These are phyloP conservation scores for Papilio demoleus DNA, from an alignment of 2,888 invertebrate species.

Conservation along the genomic window DNA sequence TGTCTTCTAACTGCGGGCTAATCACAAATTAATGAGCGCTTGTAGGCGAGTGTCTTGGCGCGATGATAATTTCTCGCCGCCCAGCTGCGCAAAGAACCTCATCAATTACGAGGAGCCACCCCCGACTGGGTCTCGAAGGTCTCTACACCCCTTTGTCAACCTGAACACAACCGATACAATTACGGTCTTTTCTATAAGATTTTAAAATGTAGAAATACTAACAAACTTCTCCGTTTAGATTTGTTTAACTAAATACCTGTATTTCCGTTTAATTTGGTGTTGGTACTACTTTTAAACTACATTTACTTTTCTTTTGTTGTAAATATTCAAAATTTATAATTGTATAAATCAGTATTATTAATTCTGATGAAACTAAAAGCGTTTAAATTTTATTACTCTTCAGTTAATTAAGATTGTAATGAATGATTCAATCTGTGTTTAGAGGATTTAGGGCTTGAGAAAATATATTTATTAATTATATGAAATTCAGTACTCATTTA, in stretches of 20 bases:
- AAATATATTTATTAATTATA: neutral
- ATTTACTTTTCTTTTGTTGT: neutral
- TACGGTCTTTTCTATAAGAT: neutral
- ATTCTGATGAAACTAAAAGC: slow-evolving; percentile 6
- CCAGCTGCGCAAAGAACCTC: slow-evolving; percentile 82
- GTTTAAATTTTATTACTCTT: slow-evolving; percentile 14
- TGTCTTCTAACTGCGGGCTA: slow-evolving; percentile 75
- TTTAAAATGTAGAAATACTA: neutral
- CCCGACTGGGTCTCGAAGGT: slow-evolving; percentile 60
- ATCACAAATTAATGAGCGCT: slow-evolving; percentile 82
- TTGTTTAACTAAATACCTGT: neutral
- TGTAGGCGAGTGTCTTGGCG: slow-evolving; percentile 75
- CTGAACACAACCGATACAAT: slow-evolving; percentile 48
- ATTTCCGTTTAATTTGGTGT: neutral
- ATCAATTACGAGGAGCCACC: slow-evolving; percentile 80
- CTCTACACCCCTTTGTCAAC: slow-evolving; percentile 57
- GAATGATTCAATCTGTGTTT: slow-evolving; percentile 5
- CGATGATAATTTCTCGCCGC: slow-evolving; percentile 77
- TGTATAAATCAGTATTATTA: neutral
- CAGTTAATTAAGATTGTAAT: slow-evolving; percentile 1
- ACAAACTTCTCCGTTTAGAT: neutral
- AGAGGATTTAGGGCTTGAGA: neutral
- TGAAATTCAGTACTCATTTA: too few relatives aligned
- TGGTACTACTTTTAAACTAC: neutral
- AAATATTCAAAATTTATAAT: neutral